Evolutionary conservation across 2,113 vertebrate genomes (phyloP), one percentile per base, ranked within the genome.

Genomic region (Balaenoptera acutorostrata): DNA sequence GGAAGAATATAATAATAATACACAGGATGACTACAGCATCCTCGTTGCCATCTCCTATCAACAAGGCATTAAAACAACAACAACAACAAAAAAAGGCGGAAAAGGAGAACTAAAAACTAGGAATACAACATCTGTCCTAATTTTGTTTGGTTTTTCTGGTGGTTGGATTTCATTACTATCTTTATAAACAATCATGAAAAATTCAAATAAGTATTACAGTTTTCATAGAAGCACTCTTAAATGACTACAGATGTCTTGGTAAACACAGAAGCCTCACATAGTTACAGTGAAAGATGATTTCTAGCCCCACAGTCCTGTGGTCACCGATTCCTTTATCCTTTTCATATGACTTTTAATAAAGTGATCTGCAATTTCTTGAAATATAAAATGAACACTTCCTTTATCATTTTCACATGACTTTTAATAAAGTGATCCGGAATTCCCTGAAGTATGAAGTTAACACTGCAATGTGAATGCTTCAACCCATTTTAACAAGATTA

Each of bases 101-200:
- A 15, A 49, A 29, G 4, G 14, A 63, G 20, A 90, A 46, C 39
- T 52, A 44, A 93, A 74, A 84, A 10, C 68, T 33, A 93, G 8
- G 49, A 92, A 57, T 77, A 84, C 4, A 68, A n/a, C 74, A 81
- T 44, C 49, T 90, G 92, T 59, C 55, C 57, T 90, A 86, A 92
- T 69, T 57, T 96, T 66, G 75, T 85, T 86, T 93, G 88, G 57
- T 81, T 95, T 94, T 91, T 86, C 87, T 46, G 29, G 46, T 75
- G 66, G 55, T 36, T 94, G 61, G 27, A 94, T 85, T 94, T 97
- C 77, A 97, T 82, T 90, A 80, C 59, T 90, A 69, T 94, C 88
- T 96, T 88, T 55, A 97, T 55, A 93, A 97, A 96, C 63, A 87
- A 96, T 72, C 88, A 36, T 6, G 21, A 68, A 87, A 93, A 83